Percentiles rank a stretch among this genome's conserved stretches.
Conservation (phyloP, 2,888 invertebrate species). For the Ischnus inquisitorius region DNA sequence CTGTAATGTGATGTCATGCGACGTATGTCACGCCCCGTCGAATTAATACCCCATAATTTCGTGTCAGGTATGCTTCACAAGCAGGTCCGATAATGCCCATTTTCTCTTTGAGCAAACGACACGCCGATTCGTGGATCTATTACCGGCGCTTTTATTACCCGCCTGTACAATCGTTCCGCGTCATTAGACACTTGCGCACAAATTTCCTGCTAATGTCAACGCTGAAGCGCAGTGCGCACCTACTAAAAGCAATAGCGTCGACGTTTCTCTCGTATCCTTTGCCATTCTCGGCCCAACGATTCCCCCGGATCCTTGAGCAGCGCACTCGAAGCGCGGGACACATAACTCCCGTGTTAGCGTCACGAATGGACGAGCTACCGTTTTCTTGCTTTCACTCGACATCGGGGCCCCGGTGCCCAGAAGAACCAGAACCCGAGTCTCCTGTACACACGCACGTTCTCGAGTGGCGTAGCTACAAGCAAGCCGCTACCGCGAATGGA, state of each 20-base stretch:
- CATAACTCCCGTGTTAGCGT: conserved; percentile 29
- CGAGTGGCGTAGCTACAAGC: conserved; percentile 62
- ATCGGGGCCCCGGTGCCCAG: conserved; percentile 26
- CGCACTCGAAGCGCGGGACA: conserved; percentile 43
- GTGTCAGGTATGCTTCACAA: background rate
- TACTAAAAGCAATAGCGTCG: conserved; percentile 17
- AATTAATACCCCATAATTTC: conserved; percentile 9
- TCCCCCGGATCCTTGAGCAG: conserved; percentile 54
- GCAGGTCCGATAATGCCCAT: conserved; percentile 34
- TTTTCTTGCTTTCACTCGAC: conserved; percentile 61
- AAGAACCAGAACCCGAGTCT: conserved; percentile 55
- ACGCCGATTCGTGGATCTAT: conserved; percentile 41
- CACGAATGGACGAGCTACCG: conserved; percentile 59
- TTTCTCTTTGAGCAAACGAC: conserved; percentile 48
- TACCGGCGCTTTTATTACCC: conserved; percentile 18
- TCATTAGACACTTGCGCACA: conserved; percentile 44
- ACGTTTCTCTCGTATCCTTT: conserved; percentile 5
- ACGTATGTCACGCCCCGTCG: conserved; percentile 51
- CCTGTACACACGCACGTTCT: conserved; percentile 49
- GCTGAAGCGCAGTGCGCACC: background rate
- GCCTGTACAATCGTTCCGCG: conserved; percentile 46
- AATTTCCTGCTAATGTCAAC: conserved; percentile 8
- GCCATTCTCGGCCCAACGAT: conserved; percentile 32
- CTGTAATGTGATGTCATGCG: conserved; percentile 13
- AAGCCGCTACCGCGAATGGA: conserved; percentile 58